phyloP scores from a whole-genome alignment of 2,797 vertebrate genomes.

The Cuniculus paca region DNA sequence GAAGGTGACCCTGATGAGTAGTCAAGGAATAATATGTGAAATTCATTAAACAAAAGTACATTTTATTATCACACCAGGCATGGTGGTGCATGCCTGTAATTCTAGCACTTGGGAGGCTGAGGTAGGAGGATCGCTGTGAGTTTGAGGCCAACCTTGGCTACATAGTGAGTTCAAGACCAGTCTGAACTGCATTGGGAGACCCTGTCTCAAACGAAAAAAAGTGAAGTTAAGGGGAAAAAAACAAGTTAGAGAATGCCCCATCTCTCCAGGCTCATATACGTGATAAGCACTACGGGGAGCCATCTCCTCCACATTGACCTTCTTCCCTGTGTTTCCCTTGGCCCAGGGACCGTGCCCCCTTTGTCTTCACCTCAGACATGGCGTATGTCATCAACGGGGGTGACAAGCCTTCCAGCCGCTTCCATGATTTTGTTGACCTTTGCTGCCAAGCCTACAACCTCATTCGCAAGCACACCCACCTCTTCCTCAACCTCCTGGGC shows the following conservation, averaged over 20 bases:
- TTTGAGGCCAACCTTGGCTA: not conserved
- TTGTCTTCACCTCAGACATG: slow-evolving; percentile 99
- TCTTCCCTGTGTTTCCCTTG: slow-evolving; percentile 42
- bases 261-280: not conserved
- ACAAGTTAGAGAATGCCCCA: not conserved
- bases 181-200: not conserved
- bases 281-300: not conserved
- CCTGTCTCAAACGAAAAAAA: not conserved
- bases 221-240: not conserved
- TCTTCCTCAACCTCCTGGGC: slow-evolving; percentile 94
- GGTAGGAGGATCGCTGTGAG: not conserved
- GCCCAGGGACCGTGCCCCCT: slow-evolving; percentile 96
- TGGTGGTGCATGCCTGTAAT: not conserved
- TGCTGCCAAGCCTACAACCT: slow-evolving; percentile 99
- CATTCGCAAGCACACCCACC: slow-evolving; percentile 97
- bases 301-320: slow-evolving; percentile 10
- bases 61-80: not conserved
- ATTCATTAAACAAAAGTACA: not conserved
- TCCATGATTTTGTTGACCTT: slow-evolving; percentile 98
- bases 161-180: not conserved
- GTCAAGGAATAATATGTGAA: not conserved
- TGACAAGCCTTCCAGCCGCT: slow-evolving; percentile 97
- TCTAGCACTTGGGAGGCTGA: not conserved
- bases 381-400: slow-evolving; percentile 98
- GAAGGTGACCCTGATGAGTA: not conserved